These are phyloP conservation scores for Micropterix aruncella DNA, from an alignment of 2,888 invertebrate species.

Conservation along the genomic window DNA sequence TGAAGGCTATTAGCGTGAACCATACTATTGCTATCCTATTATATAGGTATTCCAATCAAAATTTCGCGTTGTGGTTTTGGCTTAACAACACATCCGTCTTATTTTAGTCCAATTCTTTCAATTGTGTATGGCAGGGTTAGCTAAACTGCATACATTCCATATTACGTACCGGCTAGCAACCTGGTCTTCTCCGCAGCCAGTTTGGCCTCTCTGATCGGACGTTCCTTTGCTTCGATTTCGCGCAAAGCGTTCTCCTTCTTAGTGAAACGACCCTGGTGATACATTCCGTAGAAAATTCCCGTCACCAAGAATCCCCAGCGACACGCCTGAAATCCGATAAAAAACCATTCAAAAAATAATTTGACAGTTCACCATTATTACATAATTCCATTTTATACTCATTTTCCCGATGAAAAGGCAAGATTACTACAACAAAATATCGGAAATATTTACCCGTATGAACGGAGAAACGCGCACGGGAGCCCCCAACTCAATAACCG, in stretches of 20 bases:
- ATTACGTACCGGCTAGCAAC: slow-evolving; percentile 37
- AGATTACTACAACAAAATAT: slow-evolving; percentile 3
- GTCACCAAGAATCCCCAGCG: slow-evolving; percentile 64
- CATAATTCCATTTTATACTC: neutral
- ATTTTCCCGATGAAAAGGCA: neutral
- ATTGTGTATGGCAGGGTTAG: too few species aligned
- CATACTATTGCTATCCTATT: too few species aligned
- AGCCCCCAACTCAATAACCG: slow-evolving; percentile 27
- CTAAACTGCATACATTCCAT: too few species aligned
- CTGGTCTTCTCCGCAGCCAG: slow-evolving; percentile 56
- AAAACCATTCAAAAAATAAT: slow-evolving; percentile 1
- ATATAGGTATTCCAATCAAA: too few species aligned
- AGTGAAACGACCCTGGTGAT: slow-evolving; percentile 52
- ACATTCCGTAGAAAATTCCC: slow-evolving; percentile 63
- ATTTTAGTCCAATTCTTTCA: too few species aligned
- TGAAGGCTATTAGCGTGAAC: too few species aligned
- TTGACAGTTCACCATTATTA: neutral
- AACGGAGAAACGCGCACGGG: slow-evolving; percentile 71
- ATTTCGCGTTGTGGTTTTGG: too few species aligned
- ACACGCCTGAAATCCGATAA: slow-evolving; percentile 44
- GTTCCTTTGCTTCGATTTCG: slow-evolving; percentile 53
- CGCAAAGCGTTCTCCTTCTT: slow-evolving; percentile 50
- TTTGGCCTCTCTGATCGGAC: slow-evolving; percentile 53
- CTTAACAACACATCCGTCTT: too few species aligned
- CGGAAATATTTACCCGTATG: slow-evolving; percentile 48